Evolutionary conservation across 2,797 vertebrate genomes (phyloP).

Genomic region (Cirrhinus mrigala): DNA sequence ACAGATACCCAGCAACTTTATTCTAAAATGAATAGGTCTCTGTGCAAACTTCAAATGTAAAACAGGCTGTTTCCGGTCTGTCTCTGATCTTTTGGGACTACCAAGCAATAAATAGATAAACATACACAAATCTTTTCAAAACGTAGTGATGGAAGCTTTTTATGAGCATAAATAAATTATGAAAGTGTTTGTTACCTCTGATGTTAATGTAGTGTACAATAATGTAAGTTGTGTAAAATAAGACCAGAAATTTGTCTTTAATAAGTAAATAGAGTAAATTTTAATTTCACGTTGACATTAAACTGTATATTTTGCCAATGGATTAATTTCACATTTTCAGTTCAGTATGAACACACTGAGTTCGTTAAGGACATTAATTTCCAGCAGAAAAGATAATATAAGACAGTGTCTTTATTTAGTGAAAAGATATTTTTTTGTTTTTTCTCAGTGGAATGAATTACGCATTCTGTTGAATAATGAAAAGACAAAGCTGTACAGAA

Average conservation of each 20-base stretch:
- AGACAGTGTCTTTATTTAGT: neutral
- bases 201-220: too few relatives aligned
- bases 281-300: neutral
- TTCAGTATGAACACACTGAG: too few relatives aligned
- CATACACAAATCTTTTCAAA: neutral
- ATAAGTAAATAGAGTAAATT: neutral
- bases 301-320: neutral
- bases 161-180: neutral
- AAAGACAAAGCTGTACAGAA: slow-evolving; percentile 26
- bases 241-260: neutral
- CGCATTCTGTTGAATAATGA: neutral
- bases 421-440: neutral
- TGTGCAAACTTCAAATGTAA: slow-evolving; percentile 6
- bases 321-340: neutral
- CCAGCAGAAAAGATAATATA: neutral
- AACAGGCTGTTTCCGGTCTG: neutral
- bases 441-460: neutral
- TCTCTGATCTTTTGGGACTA: neutral
- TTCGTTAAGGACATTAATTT: neutral
- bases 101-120: neutral
- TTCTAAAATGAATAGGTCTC: neutral
- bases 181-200: neutral
- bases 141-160: neutral
- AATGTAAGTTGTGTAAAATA: neutral
- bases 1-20: neutral